phyloP scores from a whole-genome alignment of 2,888 invertebrate species.

The Ormyrus rosae region DNA sequence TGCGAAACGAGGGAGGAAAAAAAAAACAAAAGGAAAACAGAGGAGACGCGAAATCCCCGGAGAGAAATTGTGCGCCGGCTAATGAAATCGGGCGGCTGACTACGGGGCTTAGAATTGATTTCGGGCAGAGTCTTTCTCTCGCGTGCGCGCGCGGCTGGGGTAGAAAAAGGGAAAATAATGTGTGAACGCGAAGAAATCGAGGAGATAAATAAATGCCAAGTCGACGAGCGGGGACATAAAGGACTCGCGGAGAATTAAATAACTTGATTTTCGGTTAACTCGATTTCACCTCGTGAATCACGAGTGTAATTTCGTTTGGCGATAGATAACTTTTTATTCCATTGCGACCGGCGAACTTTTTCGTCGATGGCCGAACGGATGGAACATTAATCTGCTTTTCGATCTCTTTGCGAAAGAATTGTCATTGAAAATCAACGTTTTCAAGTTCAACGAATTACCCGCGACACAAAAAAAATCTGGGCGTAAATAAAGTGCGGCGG shows the following conservation, averaged over 20 bases:
- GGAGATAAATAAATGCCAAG: not conserved
- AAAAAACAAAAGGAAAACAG: conserved; percentile 21
- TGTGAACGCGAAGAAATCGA: conserved; percentile 23
- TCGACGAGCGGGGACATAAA: not conserved
- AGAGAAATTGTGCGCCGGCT: conserved; percentile 31
- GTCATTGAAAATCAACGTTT: too few species aligned
- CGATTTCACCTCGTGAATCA: too few species aligned
- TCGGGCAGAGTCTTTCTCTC: not conserved
- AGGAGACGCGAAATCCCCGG: conserved; percentile 3
- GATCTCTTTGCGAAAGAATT: too few species aligned
- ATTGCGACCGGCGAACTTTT: too few species aligned
- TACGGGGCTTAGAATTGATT: conserved; percentile 42
- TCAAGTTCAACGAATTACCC: too few species aligned
- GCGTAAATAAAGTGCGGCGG: too few species aligned
- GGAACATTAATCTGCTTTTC: too few species aligned
- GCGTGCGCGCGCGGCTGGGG: not conserved
- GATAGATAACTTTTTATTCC: too few species aligned
- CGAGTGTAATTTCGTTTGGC: too few species aligned
- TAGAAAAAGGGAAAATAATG: conserved; percentile 9
- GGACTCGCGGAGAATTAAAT: conserved; percentile 25
- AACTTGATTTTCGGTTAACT: not conserved
- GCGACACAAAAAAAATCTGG: too few species aligned
- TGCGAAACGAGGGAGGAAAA: conserved; percentile 40
- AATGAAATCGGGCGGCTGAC: conserved; percentile 37
- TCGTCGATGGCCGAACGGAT: too few species aligned